phyloP scores from a whole-genome alignment of 1,140 invertebrate species.

The Heliothis subflexa region DNA sequence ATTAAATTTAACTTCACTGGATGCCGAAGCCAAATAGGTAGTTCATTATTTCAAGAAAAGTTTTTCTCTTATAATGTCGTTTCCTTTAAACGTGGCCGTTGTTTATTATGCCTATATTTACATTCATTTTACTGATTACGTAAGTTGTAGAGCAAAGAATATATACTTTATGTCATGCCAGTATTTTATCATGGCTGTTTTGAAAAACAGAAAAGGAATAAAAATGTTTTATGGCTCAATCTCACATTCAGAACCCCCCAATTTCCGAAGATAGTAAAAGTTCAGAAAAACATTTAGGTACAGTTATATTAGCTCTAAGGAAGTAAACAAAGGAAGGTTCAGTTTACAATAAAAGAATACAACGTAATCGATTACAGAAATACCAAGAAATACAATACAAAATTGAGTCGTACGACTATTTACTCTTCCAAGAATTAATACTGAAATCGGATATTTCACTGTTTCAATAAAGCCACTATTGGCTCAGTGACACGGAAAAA shows the following conservation, averaged over 20 bases:
- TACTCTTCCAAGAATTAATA: neutral
- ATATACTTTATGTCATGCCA: too few species aligned
- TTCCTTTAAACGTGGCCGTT: too few species aligned
- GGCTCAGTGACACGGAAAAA: neutral
- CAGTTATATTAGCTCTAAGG: neutral
- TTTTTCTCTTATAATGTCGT: neutral
- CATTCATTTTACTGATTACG: too few species aligned
- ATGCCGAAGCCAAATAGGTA: neutral
- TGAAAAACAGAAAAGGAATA: slow-evolving; percentile 4
- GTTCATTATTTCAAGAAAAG: neutral
- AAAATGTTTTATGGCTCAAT: slow-evolving; percentile 1
- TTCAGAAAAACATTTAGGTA: neutral
- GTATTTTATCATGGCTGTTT: neutral
- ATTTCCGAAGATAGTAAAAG: neutral
- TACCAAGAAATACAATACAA: too few species aligned
- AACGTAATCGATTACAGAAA: too few species aligned
- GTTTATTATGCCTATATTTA: too few species aligned
- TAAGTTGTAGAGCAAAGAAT: neutral
- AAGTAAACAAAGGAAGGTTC: too few species aligned
- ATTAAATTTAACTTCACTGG: neutral
- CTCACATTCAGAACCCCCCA: neutral
- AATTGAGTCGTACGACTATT: neutral
- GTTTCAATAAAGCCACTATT: neutral
- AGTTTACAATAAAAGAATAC: too few species aligned
- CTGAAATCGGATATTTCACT: neutral